Conservation (phyloP, 2,888 invertebrate species). For the Caenorhabditis sp. region DNA sequence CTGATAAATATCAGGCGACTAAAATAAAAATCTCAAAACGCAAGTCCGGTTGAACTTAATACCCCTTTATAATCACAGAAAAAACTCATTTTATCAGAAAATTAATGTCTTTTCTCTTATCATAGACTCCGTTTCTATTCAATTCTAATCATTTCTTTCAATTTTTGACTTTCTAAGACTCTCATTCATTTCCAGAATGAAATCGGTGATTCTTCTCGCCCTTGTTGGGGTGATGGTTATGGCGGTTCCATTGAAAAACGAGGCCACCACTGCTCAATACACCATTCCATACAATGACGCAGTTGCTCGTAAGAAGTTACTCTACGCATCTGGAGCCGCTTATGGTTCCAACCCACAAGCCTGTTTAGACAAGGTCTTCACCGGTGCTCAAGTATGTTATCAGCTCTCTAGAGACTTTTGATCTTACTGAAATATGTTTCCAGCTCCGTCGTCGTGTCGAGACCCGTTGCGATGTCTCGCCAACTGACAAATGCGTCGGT, state of each 20-base stretch:
- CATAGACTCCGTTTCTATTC: not conserved
- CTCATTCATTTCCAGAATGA: constrained; percentile 20
- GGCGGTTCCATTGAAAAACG: constrained; percentile 7
- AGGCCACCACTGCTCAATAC: constrained; percentile 15
- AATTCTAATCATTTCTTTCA: not conserved
- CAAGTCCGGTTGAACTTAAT: too few relatives aligned
- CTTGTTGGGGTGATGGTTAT: constrained; percentile 11
- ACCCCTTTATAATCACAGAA: too few relatives aligned
- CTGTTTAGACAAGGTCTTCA: constrained; percentile 33
- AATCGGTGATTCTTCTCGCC: constrained; percentile 15
- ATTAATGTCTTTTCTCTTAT: not conserved
- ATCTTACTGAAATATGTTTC: too few relatives aligned
- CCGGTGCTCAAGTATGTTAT: constrained; percentile 14
- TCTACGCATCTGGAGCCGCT: constrained; percentile 41
- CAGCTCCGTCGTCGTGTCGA: constrained; percentile 18
- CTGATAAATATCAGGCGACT: too few relatives aligned
- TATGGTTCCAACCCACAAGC: constrained; percentile 32
- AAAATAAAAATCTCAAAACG: too few relatives aligned
- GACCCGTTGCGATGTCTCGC: constrained; percentile 32
- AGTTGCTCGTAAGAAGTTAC: constrained; percentile 24
- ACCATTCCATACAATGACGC: constrained; percentile 40
- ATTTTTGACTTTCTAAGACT: not conserved
- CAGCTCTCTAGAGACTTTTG: too few relatives aligned
- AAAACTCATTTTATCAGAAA: not conserved
- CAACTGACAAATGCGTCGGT: constrained; percentile 39